Conservation (phyloP, 2,888 invertebrate species). For the Orthosia cruda region DNA sequence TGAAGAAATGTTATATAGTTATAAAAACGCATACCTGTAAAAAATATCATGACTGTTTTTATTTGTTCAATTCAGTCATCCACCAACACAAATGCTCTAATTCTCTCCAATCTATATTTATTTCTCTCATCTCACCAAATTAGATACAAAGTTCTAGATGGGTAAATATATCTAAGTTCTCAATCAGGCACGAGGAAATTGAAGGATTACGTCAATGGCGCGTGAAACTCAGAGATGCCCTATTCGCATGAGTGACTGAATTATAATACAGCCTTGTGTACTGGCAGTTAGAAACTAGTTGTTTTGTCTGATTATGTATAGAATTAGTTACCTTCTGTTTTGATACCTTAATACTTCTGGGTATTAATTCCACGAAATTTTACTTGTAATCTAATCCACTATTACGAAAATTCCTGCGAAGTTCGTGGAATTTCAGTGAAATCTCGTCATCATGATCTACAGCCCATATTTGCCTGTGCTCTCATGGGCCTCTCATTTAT, state of each 20-base stretch:
- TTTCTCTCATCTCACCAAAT: background rate
- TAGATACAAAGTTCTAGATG: slow-evolving; percentile 32
- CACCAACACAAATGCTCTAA: too few relatives aligned
- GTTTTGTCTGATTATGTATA: slow-evolving; percentile 31
- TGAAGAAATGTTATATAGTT: too few relatives aligned
- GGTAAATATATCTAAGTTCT: slow-evolving; percentile 66
- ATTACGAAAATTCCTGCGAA: background rate
- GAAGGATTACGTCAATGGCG: slow-evolving; percentile 72
- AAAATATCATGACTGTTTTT: too few relatives aligned
- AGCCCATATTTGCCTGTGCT: too few relatives aligned
- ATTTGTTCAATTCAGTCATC: too few relatives aligned
- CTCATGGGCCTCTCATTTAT: too few relatives aligned
- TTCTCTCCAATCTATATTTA: background rate
- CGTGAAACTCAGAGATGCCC: slow-evolving; percentile 73
- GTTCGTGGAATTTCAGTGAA: background rate
- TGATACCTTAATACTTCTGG: background rate
- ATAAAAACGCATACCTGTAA: too few relatives aligned
- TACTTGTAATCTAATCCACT: background rate
- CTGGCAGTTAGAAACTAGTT: slow-evolving; percentile 27
- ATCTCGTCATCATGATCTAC: too few relatives aligned
- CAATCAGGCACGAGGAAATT: slow-evolving; percentile 70
- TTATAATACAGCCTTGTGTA: slow-evolving; percentile 60
- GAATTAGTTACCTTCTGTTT: background rate
- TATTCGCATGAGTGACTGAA: slow-evolving; percentile 66
- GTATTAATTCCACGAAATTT: background rate